Evolutionary conservation across 2,797 vertebrate genomes (phyloP).

Genomic region (Ataeniobius toweri): DNA sequence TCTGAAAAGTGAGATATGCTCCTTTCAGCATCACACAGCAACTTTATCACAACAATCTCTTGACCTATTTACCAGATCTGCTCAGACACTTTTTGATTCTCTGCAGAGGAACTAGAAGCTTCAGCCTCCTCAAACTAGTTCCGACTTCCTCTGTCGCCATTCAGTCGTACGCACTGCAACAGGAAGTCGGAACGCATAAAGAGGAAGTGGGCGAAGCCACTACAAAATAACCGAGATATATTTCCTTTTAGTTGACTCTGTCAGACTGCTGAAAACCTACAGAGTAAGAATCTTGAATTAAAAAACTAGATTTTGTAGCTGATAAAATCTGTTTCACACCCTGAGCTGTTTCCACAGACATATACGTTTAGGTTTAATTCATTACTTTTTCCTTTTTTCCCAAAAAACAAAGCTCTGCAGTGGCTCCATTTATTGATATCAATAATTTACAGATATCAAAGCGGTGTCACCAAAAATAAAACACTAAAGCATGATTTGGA

Average conservation of each 20-base stretch:
- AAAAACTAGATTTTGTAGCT: not conserved
- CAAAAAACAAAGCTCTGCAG: too few relatives aligned
- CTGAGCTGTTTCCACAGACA: not conserved
- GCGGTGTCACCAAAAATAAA: too few relatives aligned
- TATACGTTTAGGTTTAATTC: not conserved
- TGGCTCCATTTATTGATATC: too few relatives aligned
- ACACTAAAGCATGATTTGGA: too few relatives aligned
- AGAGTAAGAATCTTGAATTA: not conserved
- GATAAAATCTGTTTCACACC: not conserved
- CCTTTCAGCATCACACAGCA: not conserved
- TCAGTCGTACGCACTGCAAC: constrained; percentile 28
- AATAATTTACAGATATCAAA: too few relatives aligned
- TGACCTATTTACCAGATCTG: constrained; percentile 47
- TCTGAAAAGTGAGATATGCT: not conserved
- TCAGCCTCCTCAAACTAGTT: constrained; percentile 24
- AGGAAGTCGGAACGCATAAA: constrained; percentile 69
- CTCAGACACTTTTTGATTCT: constrained; percentile 3
- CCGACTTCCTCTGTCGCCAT: constrained; percentile 65
- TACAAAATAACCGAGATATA: constrained; percentile 52
- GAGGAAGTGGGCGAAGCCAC: constrained; percentile 72
- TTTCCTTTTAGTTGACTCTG: constrained; percentile 56
- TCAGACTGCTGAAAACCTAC: constrained; percentile 46
- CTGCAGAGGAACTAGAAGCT: constrained; percentile 17
- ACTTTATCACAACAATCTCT: not conserved
- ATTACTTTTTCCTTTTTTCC: not conserved